These are phyloP conservation scores for Leptatherina wallacei DNA, from an alignment of 2,797 vertebrate genomes.

Conservation along the genomic window DNA sequence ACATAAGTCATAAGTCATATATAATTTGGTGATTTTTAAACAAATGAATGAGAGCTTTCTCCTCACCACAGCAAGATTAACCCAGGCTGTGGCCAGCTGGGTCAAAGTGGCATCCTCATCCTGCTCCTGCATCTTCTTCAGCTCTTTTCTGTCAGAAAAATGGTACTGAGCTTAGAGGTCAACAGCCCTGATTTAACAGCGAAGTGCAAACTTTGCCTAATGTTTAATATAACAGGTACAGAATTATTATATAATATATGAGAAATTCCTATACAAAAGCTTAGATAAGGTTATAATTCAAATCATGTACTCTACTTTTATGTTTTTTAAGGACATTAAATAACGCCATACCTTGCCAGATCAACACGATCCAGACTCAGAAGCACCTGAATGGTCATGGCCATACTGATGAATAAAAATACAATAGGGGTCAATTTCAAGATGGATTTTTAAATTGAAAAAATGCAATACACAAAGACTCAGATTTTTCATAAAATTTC, in stretches of 20 bases:
- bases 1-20: neutral
- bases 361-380: constrained; percentile 94
- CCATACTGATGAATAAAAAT: constrained; percentile 84
- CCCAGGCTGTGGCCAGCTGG: constrained; percentile 96
- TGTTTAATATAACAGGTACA: neutral
- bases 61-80: constrained; percentile 91
- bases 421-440: constrained; percentile 3
- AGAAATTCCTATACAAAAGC: neutral
- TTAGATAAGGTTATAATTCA: neutral
- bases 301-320: neutral
- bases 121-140: constrained; percentile 98
- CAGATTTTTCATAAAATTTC: too few relatives aligned
- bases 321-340: constrained; percentile 3
- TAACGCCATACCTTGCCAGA: constrained; percentile 87
- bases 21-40: neutral
- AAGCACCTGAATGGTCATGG: constrained; percentile 93
- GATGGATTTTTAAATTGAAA: neutral
- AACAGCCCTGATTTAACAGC: neutral
- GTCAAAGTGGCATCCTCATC: constrained; percentile 96
- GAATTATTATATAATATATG: neutral
- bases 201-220: neutral
- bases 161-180: neutral
- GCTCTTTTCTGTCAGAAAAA: constrained; percentile 87
- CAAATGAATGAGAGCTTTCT: neutral
- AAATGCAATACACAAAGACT: neutral